Evolutionary conservation across 2,113 vertebrate genomes (phyloP), one percentile per base, ranked within the genome.

Genomic region (Illadopsis cleaveri): DNA sequence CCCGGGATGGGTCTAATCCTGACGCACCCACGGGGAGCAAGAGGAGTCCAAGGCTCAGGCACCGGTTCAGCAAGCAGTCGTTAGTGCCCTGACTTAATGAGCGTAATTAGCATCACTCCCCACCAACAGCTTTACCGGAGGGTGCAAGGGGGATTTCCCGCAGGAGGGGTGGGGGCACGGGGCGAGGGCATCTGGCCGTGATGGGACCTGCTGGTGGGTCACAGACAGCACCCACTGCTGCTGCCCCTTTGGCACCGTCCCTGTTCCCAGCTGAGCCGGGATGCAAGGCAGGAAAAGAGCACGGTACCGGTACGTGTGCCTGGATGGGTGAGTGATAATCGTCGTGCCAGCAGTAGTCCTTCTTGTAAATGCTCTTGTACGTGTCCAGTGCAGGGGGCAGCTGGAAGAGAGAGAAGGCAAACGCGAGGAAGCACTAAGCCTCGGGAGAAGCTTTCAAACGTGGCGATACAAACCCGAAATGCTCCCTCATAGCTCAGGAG

Each of bases 341-440:
- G 7, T 64, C 3, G 0, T 42, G 89, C 71, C 89, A 96, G 57
- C 15, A 17, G 30, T 83, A 97, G 40, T 97, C 93, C 6, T 75
- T 72, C 79, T 38, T 90, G 47, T 98, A 97, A 0, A 30, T 69
- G 64, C 90, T 97, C 68, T 54, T 79, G 69, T 98, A 98, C 48
- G 45, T 93, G 42, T 87, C 95, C 21, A 38, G 75, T 2, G 96
- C 78, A 16, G 95, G 66, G 4, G 77, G 60, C 5, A 25, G 69
- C 98, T 98, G 77, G 25, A 82, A 42, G 61, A 4, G 15, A 69
- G 40, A 83, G 57, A 14, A 44, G 17, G 28, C 22, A 53, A 68
- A 70, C 7, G 37, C 15, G 18, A 20, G 14, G 5, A 40, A 50
- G 5, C 37, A 0, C 20, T 69, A 10, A 53, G n/a, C 7, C 45